These are phyloP conservation scores for Amblyjoppa proteus DNA, from an alignment of 2,888 invertebrate species.

Conservation along the genomic window DNA sequence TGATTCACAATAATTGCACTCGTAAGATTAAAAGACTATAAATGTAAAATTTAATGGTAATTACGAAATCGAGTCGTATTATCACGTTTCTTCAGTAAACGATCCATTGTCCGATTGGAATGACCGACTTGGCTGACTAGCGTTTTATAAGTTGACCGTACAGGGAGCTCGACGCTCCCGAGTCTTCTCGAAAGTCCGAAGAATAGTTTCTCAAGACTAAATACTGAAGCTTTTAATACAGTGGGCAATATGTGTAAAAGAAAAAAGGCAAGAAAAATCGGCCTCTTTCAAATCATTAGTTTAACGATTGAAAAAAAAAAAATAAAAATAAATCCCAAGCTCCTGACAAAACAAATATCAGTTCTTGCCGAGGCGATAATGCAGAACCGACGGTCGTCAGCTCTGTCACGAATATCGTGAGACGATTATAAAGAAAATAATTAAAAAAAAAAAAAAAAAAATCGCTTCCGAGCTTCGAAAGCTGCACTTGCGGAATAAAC, in stretches of 20 bases:
- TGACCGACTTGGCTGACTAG: slow-evolving; percentile 29
- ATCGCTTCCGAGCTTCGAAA: slow-evolving; percentile 22
- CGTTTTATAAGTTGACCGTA: background rate
- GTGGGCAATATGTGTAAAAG: slow-evolving; percentile 17
- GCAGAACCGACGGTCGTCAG: background rate
- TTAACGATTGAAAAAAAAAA: slow-evolving; percentile 16
- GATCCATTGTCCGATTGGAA: background rate
- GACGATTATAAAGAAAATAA: background rate
- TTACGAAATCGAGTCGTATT: slow-evolving; percentile 6
- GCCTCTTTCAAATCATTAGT: background rate
- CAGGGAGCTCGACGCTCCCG: background rate
- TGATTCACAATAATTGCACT: slow-evolving; percentile 17
- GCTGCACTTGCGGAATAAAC: slow-evolving; percentile 26
- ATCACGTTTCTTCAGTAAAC: slow-evolving; percentile 16
- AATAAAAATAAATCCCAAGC: background rate
- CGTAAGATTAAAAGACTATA: background rate
- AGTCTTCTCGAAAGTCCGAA: background rate
- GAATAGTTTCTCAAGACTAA: slow-evolving; percentile 30
- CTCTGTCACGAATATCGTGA: slow-evolving; percentile 13
- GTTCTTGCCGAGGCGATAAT: background rate
- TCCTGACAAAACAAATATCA: slow-evolving; percentile 4
- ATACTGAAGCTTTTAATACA: slow-evolving; percentile 59
- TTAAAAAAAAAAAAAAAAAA: slow-evolving; percentile 22
- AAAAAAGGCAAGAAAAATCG: background rate
- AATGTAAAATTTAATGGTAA: background rate